A percentile compares a stretch with the other conserved stretches of the same genome.
Conservation (phyloP, 2,797 vertebrate genomes). For the Rhynchotus rufescens region DNA sequence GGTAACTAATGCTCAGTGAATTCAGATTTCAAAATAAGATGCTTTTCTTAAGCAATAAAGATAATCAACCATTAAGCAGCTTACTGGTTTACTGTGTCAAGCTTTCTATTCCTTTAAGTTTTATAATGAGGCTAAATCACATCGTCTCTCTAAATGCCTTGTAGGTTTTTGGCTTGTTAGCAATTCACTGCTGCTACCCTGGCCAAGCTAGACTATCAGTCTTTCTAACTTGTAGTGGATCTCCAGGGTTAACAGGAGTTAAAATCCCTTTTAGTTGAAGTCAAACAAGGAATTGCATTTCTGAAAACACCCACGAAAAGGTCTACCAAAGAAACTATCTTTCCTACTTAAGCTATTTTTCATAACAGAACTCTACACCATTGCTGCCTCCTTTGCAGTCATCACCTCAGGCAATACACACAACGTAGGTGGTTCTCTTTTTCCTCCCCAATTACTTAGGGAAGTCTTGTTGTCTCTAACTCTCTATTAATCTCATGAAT, state of each 20-base stretch:
- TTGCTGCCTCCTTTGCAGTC: constrained; percentile 43
- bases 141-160: background rate
- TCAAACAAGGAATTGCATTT: background rate
- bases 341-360: constrained; percentile 10
- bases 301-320: constrained; percentile 30
- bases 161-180: constrained; percentile 32
- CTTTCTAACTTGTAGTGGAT: background rate
- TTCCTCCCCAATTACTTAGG: background rate
- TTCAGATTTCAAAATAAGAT: background rate
- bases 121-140: background rate
- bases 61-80: background rate
- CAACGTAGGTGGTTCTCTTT: constrained; percentile 36
- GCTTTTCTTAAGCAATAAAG: background rate
- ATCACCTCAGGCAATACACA: constrained; percentile 26
- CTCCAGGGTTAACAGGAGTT: background rate
- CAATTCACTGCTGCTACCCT: background rate
- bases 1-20: background rate
- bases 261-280: constrained; percentile 22
- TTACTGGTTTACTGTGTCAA: background rate
- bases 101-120: background rate
- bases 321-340: background rate
- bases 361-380: background rate
- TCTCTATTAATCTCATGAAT: constrained; percentile 33
- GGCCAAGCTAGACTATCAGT: background rate
- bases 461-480: constrained; percentile 37